Conservation (phyloP, 2,113 vertebrate species). For the Anoplopoma fimbria region DNA sequence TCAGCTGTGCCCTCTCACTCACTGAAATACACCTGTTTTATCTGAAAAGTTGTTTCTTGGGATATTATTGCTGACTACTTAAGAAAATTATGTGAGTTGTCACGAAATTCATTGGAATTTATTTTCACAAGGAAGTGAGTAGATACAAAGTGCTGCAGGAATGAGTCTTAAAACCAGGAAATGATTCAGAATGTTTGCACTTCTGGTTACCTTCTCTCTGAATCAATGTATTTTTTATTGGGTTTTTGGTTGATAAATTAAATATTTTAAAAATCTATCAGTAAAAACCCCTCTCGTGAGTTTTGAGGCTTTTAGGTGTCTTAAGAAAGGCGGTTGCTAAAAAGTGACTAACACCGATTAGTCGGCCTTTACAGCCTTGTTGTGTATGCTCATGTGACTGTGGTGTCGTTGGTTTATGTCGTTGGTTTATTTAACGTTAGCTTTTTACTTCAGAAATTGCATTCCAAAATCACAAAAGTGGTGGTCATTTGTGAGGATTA, state of each 20-base stretch:
- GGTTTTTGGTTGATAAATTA: background rate
- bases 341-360: background rate
- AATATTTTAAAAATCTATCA: background rate
- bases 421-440: background rate
- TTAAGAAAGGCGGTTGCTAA: background rate
- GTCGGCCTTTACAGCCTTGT: background rate
- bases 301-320: background rate
- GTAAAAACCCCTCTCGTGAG: background rate
- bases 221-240: background rate
- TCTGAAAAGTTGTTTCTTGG: constrained; percentile 45
- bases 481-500: background rate
- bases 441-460: background rate
- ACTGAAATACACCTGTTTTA: constrained; percentile 55
- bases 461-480: background rate
- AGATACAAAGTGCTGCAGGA: background rate
- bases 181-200: background rate
- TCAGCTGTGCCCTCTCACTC: constrained; percentile 40
- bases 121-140: background rate
- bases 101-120: background rate
- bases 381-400: background rate
- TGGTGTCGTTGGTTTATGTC: background rate
- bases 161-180: background rate
- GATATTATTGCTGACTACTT: constrained; percentile 39
- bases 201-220: background rate
- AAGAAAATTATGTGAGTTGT: constrained; percentile 18